Evolutionary conservation across 1,140 invertebrate genomes (phyloP).

Genomic region (Drosophila orena): DNA sequence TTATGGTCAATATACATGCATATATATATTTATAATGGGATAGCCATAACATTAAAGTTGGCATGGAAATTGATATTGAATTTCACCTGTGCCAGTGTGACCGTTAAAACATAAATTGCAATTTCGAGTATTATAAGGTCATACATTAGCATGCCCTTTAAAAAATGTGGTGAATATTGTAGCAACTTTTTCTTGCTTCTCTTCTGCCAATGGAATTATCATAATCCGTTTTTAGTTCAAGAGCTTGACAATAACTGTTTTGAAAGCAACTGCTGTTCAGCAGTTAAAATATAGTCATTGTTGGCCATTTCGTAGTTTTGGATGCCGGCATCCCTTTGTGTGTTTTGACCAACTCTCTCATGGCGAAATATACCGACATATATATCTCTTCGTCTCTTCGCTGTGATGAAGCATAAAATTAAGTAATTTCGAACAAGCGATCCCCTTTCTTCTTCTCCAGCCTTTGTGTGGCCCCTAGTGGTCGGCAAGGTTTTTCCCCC

Average conservation of each 20-base stretch:
- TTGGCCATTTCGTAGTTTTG: background rate
- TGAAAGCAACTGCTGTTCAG: background rate
- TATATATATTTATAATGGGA: no score
- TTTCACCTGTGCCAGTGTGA: no score
- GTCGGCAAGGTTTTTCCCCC: conserved; percentile 16
- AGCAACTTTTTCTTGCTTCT: no score
- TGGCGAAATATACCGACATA: background rate
- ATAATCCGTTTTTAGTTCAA: background rate
- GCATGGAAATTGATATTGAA: no score
- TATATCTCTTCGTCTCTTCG: background rate
- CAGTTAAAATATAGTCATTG: background rate
- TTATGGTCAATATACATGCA: no score
- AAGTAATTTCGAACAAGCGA: conserved; percentile 42
- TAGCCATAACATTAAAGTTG: no score
- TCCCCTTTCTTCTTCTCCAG: conserved; percentile 4
- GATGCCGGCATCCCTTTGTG: background rate
- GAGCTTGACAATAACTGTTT: background rate
- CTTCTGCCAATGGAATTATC: no score
- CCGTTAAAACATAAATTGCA: no score
- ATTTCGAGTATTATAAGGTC: no score
- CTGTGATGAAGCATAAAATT: conserved; percentile 23
- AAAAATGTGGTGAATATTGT: no score
- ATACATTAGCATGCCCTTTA: no score
- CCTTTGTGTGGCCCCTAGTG: conserved; percentile 19
- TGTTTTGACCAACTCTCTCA: conserved; percentile 16